These are phyloP conservation scores for Leptobrachium ailaonicum DNA, from an alignment of 2,113 vertebrate species.

Conservation along the genomic window DNA sequence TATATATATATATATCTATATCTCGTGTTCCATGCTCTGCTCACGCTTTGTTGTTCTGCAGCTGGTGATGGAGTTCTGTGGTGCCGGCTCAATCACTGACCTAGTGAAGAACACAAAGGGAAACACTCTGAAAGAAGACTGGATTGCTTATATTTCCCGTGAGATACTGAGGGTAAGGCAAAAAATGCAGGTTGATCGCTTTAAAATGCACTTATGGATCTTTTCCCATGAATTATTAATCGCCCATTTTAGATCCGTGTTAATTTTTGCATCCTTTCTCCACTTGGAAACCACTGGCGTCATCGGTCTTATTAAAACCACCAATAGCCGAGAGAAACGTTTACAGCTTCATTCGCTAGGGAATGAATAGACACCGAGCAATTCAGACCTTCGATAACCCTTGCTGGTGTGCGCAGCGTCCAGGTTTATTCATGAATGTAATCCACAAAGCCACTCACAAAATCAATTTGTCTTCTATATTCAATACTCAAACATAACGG, in stretches of 20 bases:
- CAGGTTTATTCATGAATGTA: background rate
- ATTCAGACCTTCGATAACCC: background rate
- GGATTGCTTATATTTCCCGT: constrained; percentile 98
- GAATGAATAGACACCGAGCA: background rate
- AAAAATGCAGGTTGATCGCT: background rate
- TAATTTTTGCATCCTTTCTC: constrained; percentile 19
- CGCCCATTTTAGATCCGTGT: background rate
- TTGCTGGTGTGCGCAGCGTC: background rate
- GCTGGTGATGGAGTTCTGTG: constrained; percentile 99
- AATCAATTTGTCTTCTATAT: too few species aligned
- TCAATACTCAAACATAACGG: too few species aligned
- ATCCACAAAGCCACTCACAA: background rate
- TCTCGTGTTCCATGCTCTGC: background rate
- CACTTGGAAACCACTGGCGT: background rate
- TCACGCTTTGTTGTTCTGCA: constrained; percentile 58
- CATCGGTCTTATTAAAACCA: background rate
- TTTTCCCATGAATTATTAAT: constrained; percentile 31
- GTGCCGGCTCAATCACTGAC: constrained; percentile 96
- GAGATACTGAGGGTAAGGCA: constrained; percentile 89
- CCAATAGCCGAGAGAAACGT: background rate
- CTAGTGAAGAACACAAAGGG: constrained; percentile 99
- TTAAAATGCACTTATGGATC: background rate
- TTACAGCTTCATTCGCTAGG: background rate
- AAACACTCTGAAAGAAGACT: constrained; percentile 95
- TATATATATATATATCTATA: too few species aligned